Evolutionary conservation across 2,797 vertebrate genomes (phyloP).

Genomic region (Rhinichthys osculus): DNA sequence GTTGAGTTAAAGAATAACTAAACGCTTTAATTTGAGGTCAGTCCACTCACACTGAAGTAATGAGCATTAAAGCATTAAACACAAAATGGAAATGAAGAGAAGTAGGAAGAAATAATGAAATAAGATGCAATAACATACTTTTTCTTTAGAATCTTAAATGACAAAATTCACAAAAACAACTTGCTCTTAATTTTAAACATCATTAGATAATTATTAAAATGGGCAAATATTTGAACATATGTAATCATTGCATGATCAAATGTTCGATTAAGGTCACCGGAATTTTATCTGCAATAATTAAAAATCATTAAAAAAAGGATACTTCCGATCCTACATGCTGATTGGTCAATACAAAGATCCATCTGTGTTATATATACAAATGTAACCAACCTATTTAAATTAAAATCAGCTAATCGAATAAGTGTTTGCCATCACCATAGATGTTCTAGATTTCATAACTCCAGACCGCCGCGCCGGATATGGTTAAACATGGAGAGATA

Average conservation of each 20-base stretch:
- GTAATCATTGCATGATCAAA: background rate
- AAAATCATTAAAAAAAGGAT: background rate
- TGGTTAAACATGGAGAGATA: background rate
- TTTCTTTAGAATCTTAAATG: too few relatives aligned
- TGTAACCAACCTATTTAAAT: too few relatives aligned
- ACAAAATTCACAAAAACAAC: too few relatives aligned
- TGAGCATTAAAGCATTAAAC: background rate
- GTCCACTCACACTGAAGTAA: background rate
- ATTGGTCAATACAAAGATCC: background rate
- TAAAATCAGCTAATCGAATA: too few relatives aligned
- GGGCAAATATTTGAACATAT: background rate
- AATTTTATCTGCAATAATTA: background rate
- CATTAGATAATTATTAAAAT: background rate
- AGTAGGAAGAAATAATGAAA: background rate
- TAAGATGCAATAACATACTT: too few relatives aligned
- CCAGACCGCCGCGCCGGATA: too few relatives aligned
- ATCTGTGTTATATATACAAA: background rate
- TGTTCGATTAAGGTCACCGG: background rate
- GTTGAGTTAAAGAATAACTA: conserved; percentile 12
- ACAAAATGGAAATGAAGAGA: background rate
- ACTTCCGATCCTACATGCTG: background rate
- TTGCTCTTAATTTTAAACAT: background rate
- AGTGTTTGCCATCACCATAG: too few relatives aligned
- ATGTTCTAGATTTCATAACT: too few relatives aligned
- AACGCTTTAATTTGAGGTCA: background rate